These are phyloP conservation scores for Acanthosepion pharaonis DNA, from an alignment of 2,888 invertebrate species.

Conservation along the genomic window DNA sequence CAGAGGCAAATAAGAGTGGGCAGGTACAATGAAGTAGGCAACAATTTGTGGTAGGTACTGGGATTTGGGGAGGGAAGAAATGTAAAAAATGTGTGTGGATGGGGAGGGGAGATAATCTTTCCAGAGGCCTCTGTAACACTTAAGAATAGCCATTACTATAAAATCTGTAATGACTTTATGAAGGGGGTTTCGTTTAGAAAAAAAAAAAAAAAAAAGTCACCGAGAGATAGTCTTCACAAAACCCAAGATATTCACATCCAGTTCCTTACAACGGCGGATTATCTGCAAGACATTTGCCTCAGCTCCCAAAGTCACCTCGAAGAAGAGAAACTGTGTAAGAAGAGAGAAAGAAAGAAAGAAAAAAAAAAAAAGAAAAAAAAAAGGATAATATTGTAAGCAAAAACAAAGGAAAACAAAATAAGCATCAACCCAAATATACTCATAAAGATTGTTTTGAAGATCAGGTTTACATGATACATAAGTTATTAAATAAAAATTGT, in stretches of 20 bases:
- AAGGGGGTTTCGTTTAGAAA: background rate
- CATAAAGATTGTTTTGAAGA: background rate
- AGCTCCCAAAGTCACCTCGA: slow-evolving; percentile 61
- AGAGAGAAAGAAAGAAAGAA: background rate
- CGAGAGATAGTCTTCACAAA: slow-evolving; percentile 56
- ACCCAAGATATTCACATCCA: slow-evolving; percentile 63
- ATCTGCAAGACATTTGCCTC: slow-evolving; percentile 56
- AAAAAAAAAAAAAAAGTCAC: slow-evolving; percentile 14
- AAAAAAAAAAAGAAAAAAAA: slow-evolving; percentile 24
- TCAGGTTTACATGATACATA: background rate
- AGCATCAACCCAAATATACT: background rate
- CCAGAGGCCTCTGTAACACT: background rate
- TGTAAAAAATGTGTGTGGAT: background rate
- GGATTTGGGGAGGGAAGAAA: too few relatives aligned
- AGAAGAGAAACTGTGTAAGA: slow-evolving; percentile 62
- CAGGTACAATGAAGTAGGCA: background rate
- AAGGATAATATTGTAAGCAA: background rate
- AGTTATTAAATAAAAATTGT: background rate
- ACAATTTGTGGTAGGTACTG: background rate
- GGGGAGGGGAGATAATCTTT: background rate
- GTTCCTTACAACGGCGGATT: slow-evolving; percentile 58
- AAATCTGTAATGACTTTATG: background rate
- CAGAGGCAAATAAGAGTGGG: background rate
- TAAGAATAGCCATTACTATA: background rate
- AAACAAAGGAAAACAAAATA: background rate